Conservation (phyloP, 2,797 vertebrate species). For the Poeciliopsis gracilis region DNA sequence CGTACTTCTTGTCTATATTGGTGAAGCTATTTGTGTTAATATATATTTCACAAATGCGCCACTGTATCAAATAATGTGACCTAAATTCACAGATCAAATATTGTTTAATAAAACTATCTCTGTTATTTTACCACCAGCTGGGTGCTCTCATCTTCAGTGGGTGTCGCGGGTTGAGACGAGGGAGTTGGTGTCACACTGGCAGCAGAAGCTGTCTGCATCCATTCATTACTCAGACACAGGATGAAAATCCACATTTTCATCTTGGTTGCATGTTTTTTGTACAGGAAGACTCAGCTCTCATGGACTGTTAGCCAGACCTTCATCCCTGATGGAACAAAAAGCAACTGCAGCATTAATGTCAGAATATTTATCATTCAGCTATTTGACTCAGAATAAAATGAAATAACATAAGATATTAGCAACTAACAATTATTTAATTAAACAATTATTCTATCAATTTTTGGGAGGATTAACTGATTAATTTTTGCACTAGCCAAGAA, state of each 20-base stretch:
- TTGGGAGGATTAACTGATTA: too few relatives aligned
- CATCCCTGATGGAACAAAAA: neutral
- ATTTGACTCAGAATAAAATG: neutral
- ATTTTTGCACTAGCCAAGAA: too few relatives aligned
- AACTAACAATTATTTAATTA: too few relatives aligned
- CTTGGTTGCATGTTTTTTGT: slow-evolving; percentile 24
- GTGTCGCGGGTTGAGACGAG: slow-evolving; percentile 34
- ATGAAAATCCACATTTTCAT: slow-evolving; percentile 69
- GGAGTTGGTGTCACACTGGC: slow-evolving; percentile 25
- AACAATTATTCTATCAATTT: too few relatives aligned
- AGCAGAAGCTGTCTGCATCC: slow-evolving; percentile 28
- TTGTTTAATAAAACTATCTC: neutral
- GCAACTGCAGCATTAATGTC: neutral
- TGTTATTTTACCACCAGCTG: slow-evolving; percentile 72
- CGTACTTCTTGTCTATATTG: neutral
- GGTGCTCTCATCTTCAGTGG: slow-evolving; percentile 71
- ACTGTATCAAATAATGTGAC: neutral
- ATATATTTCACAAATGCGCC: neutral
- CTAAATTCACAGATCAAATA: neutral
- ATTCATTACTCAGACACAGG: slow-evolving; percentile 54
- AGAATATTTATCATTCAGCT: neutral
- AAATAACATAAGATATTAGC: neutral
- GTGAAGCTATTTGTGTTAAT: neutral
- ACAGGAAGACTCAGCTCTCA: neutral
- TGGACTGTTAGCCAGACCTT: neutral